These are phyloP conservation scores for Etheostoma cragini DNA, from an alignment of 2,113 vertebrate genomes.

Conservation along the genomic window DNA sequence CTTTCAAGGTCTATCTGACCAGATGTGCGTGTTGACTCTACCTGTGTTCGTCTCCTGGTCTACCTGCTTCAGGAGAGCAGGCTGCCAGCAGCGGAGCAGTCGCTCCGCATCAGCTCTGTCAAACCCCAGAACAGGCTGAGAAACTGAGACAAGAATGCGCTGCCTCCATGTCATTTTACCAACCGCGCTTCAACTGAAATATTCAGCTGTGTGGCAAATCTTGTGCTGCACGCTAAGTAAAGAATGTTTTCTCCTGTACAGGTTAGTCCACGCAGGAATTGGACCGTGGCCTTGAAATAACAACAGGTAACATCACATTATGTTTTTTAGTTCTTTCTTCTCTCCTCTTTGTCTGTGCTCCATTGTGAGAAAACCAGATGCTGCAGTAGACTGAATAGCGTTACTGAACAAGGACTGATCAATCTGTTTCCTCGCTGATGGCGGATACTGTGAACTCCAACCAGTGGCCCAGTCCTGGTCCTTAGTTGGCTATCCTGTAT, in stretches of 20 bases:
- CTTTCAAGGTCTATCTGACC: constrained; percentile 60
- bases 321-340: constrained; percentile 18
- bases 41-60: constrained; percentile 73
- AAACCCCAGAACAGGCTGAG: constrained; percentile 8
- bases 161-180: constrained; percentile 39
- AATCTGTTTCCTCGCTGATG: not conserved
- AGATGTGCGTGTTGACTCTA: constrained; percentile 68
- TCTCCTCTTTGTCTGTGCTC: constrained; percentile 12
- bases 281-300: constrained; percentile 36
- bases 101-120: constrained; percentile 52
- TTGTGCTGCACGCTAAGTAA: not conserved
- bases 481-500: not conserved
- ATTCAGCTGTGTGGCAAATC: not conserved
- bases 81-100: constrained; percentile 55
- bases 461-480: not conserved
- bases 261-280: constrained; percentile 14
- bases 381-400: constrained; percentile 6
- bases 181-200: not conserved
- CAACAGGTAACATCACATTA: not conserved
- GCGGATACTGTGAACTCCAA: not conserved
- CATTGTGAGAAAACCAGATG: constrained; percentile 24
- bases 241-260: not conserved
- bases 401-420: not conserved
- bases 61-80: constrained; percentile 77
- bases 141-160: constrained; percentile 35